Evolutionary conservation across 2,888 invertebrate species (phyloP), one percentile per base, ranked within the genome.

Genomic region (Megalurothrips usitatus): DNA sequence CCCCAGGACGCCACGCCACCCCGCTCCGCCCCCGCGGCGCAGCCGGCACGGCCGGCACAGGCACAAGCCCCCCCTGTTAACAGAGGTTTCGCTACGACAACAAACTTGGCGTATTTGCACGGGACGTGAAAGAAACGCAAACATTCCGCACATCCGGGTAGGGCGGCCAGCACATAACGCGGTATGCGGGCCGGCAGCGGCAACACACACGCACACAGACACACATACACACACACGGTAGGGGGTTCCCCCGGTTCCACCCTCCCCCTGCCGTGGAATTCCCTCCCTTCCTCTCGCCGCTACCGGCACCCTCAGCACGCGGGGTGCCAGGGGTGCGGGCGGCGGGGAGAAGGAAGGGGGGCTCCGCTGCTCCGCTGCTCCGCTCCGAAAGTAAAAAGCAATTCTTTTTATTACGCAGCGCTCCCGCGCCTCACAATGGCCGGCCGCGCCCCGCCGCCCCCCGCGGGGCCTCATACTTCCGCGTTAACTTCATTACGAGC

Each of bases 21-120:
- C 68, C n/a, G n/a, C 23, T n/a, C 63, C 23, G 9, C 68, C 68
- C 26, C 23, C 68, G 9, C 14, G 58, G 6, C 58, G 58, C 58
- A 58, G 11, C 17, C 19, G 14, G 58, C 58, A 19, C 19, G 14
- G 14, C 58, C 2, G 52, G 52, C 52, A 52, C 14, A 6, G 23
- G n/a, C 68, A 11, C 23, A 4, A 19, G 68, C 68, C 23, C 68
- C n/a, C n/a, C 23, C 68, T 75, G 68, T 26, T 26, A 75, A 75
- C 68, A 75, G 68, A 75, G 68, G 68, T 75, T 75, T 75, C 68
- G 68, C 68, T 75, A 26, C 68, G 68, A 75, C 68, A 75, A 75
- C 68, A 75, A 75, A 26, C 68, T 75, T 11, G 68, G 68, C 68
- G 68, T 75, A 75, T 75, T 75, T 75, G 68, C 68, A 75, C 68